These are phyloP conservation scores for Ailurus styani DNA, from an alignment of 2,113 vertebrate species.

Conservation along the genomic window DNA sequence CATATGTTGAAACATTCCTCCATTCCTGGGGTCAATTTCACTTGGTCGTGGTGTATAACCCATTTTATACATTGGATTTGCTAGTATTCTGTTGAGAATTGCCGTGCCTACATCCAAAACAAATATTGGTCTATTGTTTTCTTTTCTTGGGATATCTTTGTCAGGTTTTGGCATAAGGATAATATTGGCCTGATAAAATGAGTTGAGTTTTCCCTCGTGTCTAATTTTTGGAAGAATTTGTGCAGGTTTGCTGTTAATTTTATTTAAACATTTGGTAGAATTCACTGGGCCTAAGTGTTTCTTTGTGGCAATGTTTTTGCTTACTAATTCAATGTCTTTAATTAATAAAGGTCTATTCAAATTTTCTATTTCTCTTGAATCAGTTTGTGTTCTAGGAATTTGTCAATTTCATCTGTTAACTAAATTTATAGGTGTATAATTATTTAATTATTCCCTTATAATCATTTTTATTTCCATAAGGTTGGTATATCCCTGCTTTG, in stretches of 20 bases:
- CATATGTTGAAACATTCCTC: background rate
- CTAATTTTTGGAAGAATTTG: background rate
- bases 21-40: background rate
- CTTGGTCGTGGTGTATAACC: background rate
- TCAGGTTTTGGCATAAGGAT: background rate
- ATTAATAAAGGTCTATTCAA: background rate
- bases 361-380: background rate
- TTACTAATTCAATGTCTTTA: background rate
- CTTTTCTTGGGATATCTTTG: background rate
- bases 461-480: background rate
- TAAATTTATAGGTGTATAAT: background rate
- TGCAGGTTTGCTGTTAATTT: background rate
- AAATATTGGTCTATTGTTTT: background rate
- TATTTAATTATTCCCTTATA: background rate
- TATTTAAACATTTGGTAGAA: background rate
- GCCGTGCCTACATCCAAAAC: background rate
- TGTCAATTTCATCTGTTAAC: background rate
- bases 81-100: background rate
- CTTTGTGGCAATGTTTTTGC: background rate
- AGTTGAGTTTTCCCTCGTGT: background rate
- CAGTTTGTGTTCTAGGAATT: background rate
- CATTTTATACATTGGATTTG: background rate
- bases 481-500: background rate
- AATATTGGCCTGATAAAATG: background rate
- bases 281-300: background rate